Evolutionary conservation across 1,140 invertebrate species (phyloP), one percentile per base, ranked within the genome.

Genomic region (Phthorimaea operculella): DNA sequence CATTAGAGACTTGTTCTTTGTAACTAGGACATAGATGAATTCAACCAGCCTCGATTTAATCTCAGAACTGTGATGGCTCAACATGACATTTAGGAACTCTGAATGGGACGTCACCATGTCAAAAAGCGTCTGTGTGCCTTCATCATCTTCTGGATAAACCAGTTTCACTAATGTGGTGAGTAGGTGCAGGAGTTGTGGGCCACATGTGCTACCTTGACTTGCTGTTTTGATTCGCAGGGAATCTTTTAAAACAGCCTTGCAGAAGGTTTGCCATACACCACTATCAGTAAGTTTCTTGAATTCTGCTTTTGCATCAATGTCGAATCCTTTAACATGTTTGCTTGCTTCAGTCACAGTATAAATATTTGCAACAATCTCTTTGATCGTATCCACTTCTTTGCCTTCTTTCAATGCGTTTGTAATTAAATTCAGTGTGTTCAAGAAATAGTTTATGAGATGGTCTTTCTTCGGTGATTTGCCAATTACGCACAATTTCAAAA

Each of bases 101-200:
- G 92, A 92, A 83, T 93, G 92, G 0, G 90, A 90, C 11, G 89
- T 88, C n/a, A 89, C 87, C 91, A 93, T 92, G 63, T 93, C 91
- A 58, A 92, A 90, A 28, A 93, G 70, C 11, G 86, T 84, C 14
- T 84, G 83, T 0, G 87, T 80, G 59, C 90, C 88, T 8, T 88
- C 83, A 50, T 88, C 74, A 10, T 86, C 63, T 11, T 63, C 47
- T 1, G 70, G 62, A 59, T 90, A 92, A 14, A 90, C 79, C 0
- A 90, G 64, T 50, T 89, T 82, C 14, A 91, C 88, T 14, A 92
- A 68, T 50, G 68, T 83, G 5, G 82, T 86, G 39, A 93, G 64
- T 9, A 88, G 74, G 53, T 86, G 85, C 12, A 93, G 67, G 58
- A 92, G 59, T 67, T 84, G 66, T 36, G 74, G 62, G 48, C 79